phyloP scores from a whole-genome alignment of 2,797 vertebrate genomes.

The Sus cebifrons region DNA sequence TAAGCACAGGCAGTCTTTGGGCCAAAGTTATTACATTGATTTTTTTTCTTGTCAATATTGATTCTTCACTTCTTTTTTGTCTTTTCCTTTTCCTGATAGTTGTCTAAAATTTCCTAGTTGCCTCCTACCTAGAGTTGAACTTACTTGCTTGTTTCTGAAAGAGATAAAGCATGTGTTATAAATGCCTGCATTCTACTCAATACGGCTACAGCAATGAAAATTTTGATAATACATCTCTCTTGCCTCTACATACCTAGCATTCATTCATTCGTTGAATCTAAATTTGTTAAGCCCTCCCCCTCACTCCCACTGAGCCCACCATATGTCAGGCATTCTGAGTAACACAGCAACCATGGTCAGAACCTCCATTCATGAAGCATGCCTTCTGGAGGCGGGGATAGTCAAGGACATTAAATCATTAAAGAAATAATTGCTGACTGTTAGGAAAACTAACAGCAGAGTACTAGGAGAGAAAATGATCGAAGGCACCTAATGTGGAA shows the following conservation, averaged over 20 bases:
- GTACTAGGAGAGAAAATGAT: neutral
- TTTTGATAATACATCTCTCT: neutral
- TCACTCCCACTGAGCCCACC: no score
- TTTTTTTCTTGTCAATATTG: neutral
- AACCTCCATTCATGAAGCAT: neutral
- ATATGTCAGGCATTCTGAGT: neutral
- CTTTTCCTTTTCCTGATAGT: slow-evolving; percentile 17
- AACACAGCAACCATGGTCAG: neutral
- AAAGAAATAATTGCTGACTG: neutral
- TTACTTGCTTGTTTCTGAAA: slow-evolving; percentile 18
- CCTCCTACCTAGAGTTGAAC: neutral
- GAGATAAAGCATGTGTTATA: neutral
- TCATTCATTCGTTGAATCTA: neutral
- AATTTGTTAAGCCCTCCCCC: neutral
- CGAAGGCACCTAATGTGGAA: neutral
- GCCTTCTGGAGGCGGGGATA: neutral
- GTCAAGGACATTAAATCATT: neutral
- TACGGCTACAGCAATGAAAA: neutral
- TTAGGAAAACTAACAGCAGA: neutral
- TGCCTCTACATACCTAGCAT: neutral
- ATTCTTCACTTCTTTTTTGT: neutral
- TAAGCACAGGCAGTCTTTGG: slow-evolving; percentile 28
- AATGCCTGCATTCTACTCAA: neutral
- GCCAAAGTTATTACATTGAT: neutral
- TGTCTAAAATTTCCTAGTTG: neutral